Conservation (phyloP, 2,888 invertebrate species). For the Rhorus exstirpatorius region DNA sequence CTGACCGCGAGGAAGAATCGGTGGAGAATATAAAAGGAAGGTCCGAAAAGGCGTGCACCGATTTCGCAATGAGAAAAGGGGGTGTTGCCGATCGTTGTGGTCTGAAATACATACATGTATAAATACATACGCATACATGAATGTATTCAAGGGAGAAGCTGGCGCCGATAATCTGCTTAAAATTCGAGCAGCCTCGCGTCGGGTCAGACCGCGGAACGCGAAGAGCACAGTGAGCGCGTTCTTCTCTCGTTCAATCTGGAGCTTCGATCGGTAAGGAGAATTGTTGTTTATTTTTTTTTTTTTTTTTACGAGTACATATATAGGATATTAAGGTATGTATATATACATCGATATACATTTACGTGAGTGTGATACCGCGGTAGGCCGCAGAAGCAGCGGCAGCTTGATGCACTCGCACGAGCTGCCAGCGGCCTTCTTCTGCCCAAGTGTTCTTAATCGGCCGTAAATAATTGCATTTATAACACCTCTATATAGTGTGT, state of each 20-base stretch:
- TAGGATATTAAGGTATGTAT: constrained; percentile 6
- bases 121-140: neutral
- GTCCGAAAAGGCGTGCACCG: constrained; percentile 72
- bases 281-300: too few species aligned
- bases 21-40: constrained; percentile 59
- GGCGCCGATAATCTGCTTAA: constrained; percentile 83
- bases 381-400: constrained; percentile 49
- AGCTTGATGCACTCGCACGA: constrained; percentile 62
- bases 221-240: constrained; percentile 50
- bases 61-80: constrained; percentile 75
- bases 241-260: constrained; percentile 76
- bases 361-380: constrained; percentile 33
- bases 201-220: constrained; percentile 43
- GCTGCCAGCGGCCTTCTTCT: constrained; percentile 71
- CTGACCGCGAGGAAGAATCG: constrained; percentile 57
- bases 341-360: neutral
- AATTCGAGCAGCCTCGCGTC: constrained; percentile 80
- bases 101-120: constrained; percentile 1
- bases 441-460: constrained; percentile 84
- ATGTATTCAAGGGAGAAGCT: constrained; percentile 44
- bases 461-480: constrained; percentile 86
- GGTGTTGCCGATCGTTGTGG: constrained; percentile 53
- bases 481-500: constrained; percentile 80
- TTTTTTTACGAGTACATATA: constrained; percentile 37
- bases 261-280: constrained; percentile 76